Evolutionary conservation across 2,888 invertebrate genomes (phyloP).

Genomic region (Trichacis sp.): DNA sequence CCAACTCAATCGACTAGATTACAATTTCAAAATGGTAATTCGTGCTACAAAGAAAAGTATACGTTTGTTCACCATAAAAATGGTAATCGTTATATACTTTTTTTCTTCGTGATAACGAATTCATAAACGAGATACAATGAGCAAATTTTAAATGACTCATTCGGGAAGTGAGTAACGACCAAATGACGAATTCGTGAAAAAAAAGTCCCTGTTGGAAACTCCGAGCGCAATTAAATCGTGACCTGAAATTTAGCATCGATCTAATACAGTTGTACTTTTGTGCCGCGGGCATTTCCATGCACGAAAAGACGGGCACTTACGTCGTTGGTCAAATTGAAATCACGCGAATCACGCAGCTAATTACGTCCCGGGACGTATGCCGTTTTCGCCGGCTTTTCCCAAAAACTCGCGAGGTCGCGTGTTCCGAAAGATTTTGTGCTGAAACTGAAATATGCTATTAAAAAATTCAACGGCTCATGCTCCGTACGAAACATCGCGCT

Average conservation of each 20-base stretch:
- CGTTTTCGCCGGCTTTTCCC: conserved; percentile 44
- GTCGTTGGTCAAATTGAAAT: conserved; percentile 3
- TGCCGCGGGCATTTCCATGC: background rate
- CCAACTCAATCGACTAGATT: too few species aligned
- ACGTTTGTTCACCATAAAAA: too few species aligned
- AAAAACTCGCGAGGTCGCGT: conserved; percentile 62
- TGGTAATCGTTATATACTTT: too few species aligned
- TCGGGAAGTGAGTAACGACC: background rate
- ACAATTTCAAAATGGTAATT: conserved; percentile 10
- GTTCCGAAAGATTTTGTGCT: conserved; percentile 58
- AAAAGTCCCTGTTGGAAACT: too few species aligned
- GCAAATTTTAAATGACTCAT: background rate
- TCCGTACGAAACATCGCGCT: conserved; percentile 54
- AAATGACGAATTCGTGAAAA: background rate
- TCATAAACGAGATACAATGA: background rate
- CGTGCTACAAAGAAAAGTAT: too few species aligned
- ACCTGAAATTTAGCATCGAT: conserved; percentile 9
- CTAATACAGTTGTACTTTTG: background rate
- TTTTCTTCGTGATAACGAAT: too few species aligned
- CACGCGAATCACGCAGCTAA: conserved; percentile 10
- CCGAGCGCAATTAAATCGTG: conserved; percentile 6
- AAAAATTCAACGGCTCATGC: conserved; percentile 62
- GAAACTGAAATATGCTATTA: conserved; percentile 61
- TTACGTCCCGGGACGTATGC: background rate
- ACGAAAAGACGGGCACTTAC: background rate